Evolutionary conservation across 2,888 invertebrate species (phyloP), one percentile per base, ranked within the genome.

Genomic region (Dynastes tityus): DNA sequence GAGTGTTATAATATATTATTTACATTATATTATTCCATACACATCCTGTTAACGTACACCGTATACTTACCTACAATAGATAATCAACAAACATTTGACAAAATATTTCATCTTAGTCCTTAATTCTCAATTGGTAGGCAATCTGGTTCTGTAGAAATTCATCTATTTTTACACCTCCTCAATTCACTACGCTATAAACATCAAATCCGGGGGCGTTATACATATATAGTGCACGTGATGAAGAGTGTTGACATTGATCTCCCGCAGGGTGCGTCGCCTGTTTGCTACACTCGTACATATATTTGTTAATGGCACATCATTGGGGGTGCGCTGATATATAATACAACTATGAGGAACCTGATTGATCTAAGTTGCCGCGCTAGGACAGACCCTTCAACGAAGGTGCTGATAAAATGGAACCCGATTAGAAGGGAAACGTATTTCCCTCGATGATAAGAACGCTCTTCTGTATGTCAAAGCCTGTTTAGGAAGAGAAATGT

Each of bases 231-330:
- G 58, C 63, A 74, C 32, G 22, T 40, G 37, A 71, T 22, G 61
- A 27, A 61, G 40, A 61, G 73, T 16, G 49, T 61, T 45, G 73
- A 61, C 73, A 74, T 61, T 61, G 40, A 74, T 74, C 58, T 58
- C 58, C 58, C 16, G 45, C 61, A 49, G 73, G 45, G 68, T 29
- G 68, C 73, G 61, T 61, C 45, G 73, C 22, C 58, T 22, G 40
- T 49, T 45, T 45, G 61, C 22, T 9, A 55, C 61, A 45, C 29
- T 29, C 45, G 32, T 37, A 37, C 32, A 45, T 61, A 61, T 45
- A 74, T 74, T 74, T 74, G 73, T 74, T 74, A 74, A 74, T 74
- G 73, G 61, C 73, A 73, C 73, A 74, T 74, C 45, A 61, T 40
- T 49, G 61, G 73, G 73, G 73, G 55, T 63, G 73, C 73, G 40